Base-by-base conservation (phyloP, 92 coral and sea anemone species). In the Epizoanthus rinbou region DNA sequence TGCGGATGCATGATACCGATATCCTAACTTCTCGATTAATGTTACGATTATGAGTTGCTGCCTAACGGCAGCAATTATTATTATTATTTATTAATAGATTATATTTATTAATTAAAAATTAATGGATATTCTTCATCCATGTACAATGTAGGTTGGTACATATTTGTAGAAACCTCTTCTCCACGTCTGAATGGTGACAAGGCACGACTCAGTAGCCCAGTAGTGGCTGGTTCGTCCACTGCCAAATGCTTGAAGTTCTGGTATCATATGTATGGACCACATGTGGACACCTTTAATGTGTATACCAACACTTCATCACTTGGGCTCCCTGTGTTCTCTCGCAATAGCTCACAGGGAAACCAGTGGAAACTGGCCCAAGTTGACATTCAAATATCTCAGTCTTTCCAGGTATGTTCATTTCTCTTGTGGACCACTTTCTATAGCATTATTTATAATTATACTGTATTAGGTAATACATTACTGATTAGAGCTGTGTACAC, bases 191-290 rank as follows among this genome's bases (percentile, higher is more conserved):
- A 76, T 23, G 71, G 73, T 13, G 91, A 86, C 53, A 75, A 69
- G 64, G 98, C 98, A 14, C 95, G 97, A 15, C 88, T 95, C 8
- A 33, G 79, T 10, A 88, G 97, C 70, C 97, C 97, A 3, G 39
- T 75, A 24, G 86, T 90, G 3, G 52, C 90, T 8, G 89, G 88
- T 6, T 85, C 97, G 3, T 22, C 75, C 1, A 90, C 54, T 81
- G 64, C 84, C 17, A 92, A 82, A 69, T 95, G 98, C 76, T 76
- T 95, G 75, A 71, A 56, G 9, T 95, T 95, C 79, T 95, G 98
- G 98, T 90, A 91, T 58, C 92, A 95, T 85, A 92, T 95, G 93
- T 92, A 88, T 82, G 98, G 98, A 2, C 92, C 90, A 4, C 86
- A 83, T 8, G 71, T 95, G 1, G 88, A 84, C 21, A 57, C 91